These are phyloP conservation scores for Dendrophyllia cribrosa DNA, from an alignment of 64 coral and sea anemone species.

Conservation along the genomic window DNA sequence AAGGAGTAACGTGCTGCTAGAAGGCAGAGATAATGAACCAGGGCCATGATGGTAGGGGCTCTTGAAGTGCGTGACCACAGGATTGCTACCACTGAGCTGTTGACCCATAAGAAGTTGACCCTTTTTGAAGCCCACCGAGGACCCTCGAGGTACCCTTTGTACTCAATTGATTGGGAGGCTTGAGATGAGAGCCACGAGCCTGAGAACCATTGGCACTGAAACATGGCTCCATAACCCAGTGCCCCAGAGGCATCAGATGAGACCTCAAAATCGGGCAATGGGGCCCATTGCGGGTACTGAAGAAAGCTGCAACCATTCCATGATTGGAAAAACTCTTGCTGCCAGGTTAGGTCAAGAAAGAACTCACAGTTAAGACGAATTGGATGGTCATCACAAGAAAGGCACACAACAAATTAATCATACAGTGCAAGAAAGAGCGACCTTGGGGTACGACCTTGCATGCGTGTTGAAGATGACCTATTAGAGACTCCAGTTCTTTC, in stretches of 20 bases:
- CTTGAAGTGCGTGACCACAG: conserved; percentile 5
- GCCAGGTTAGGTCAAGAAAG: conserved; percentile 31
- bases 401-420: conserved; percentile 6
- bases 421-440: background rate
- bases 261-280: conserved; percentile 27
- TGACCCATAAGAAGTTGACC: conserved; percentile 8
- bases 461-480: conserved; percentile 40
- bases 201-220: background rate
- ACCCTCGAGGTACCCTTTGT: conserved; percentile 7
- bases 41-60: conserved; percentile 6
- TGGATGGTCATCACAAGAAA: conserved; percentile 38
- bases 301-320: conserved; percentile 50
- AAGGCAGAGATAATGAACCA: background rate
- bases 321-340: background rate
- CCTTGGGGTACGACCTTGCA: conserved; percentile 31
- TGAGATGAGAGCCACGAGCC: background rate
- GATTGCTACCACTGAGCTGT: conserved; percentile 16
- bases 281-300: too few relatives aligned
- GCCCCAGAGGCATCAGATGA: conserved; percentile 42
- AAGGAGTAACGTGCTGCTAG: background rate
- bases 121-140: background rate
- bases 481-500: background rate
- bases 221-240: background rate
- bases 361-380: conserved; percentile 36
- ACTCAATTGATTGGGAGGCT: conserved; percentile 6